Conservation (phyloP, 2,888 invertebrate genomes). For the Drosophila paucipuncta region DNA sequence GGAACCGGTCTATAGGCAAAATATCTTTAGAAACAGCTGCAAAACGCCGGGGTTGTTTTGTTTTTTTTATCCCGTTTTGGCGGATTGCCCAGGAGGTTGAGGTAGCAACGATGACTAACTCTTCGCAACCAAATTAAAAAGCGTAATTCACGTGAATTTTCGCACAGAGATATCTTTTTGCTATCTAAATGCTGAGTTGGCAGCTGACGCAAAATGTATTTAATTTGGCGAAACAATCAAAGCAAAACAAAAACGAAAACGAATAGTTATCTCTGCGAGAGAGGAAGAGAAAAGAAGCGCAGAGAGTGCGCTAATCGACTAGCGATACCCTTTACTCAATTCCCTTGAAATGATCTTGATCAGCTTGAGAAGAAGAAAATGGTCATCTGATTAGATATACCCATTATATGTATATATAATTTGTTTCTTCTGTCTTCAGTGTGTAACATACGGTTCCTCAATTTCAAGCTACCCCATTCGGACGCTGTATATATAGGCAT, state of each 20-base stretch:
- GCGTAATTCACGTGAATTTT: conserved; percentile 19
- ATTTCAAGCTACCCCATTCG: background rate
- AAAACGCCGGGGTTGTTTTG: conserved; percentile 37
- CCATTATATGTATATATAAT: background rate
- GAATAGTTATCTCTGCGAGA: conserved; percentile 3
- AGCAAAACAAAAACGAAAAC: conserved; percentile 38
- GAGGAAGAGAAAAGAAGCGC: background rate
- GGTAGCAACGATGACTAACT: conserved; percentile 9
- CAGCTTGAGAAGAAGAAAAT: background rate
- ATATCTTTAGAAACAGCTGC: conserved; percentile 30
- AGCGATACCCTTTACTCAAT: conserved; percentile 26
- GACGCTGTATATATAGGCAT: background rate
- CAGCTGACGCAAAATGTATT: conserved; percentile 32
- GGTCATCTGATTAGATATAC: background rate
- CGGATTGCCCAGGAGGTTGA: conserved; percentile 19
- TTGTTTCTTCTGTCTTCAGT: background rate
- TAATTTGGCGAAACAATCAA: background rate
- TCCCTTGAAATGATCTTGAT: background rate
- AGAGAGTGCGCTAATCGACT: conserved; percentile 7
- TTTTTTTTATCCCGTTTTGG: conserved; percentile 22
- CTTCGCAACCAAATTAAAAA: conserved; percentile 8
- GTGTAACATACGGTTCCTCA: background rate
- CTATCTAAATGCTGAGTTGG: conserved; percentile 48
- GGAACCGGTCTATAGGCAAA: conserved; percentile 35
- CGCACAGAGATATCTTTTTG: background rate